Base-by-base conservation (phyloP, 2,113 vertebrate genomes). In the Carassius carassius region DNA sequence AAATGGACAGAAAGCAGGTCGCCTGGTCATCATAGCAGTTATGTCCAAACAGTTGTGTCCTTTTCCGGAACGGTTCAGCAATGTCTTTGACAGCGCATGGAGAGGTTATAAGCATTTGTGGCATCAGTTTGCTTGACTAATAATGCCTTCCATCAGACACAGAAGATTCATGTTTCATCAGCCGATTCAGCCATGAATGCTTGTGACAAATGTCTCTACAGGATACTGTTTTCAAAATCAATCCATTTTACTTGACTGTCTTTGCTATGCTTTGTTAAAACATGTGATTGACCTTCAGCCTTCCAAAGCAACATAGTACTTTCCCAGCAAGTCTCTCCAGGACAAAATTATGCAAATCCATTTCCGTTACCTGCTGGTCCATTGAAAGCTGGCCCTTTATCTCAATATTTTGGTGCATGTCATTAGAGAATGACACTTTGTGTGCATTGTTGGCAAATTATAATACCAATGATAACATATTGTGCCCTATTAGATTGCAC, bases 41-140 rank as follows among this genome's bases (percentile, higher is more conserved):
- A 21, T 65, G n/a, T 74, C 78, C 70, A 85, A 74, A 81, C 54
- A 12, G 69, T 81, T 17, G 56, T 29, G 12, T 72, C 16, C 79
- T 75, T 75, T 85, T 41, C 49, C 35, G 37, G 51, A 44, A 37
- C 41, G 35, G 37, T 85, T 82, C n/a, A 35, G n/a, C 54, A 87
- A 54, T 49, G 74, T 81, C 35, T 77, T 29, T 76, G 49, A 72
- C 75, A 54, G 41, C 25, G 32, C n/a, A 69, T 25, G 47, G 41
- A 56, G 49, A 29, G 73, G 41, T 75, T 75, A 25, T 54, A 54
- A 75, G 73, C 23, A 75, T 75, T 29, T 75, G 12, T 29, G 47
- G 73, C 73, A 29, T 75, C n/a, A 1, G 12, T 16, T 32, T 74
- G 49, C 78, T n/a, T 62, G 49, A 21, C 23, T 32, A 75, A 41